Base-by-base conservation (phyloP, 1,140 invertebrate species). In the Acyrthosiphon pisum region DNA sequence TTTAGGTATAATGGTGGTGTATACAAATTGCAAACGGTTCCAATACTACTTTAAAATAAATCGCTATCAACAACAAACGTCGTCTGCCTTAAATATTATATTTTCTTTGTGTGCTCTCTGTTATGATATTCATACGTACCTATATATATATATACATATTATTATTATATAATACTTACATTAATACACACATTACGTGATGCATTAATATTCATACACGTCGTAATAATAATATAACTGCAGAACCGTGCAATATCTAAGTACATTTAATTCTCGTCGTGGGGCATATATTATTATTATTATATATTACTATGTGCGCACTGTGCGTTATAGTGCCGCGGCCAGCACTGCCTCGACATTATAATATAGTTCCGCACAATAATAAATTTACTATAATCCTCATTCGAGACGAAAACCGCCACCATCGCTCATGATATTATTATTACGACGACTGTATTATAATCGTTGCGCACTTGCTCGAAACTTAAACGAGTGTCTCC, bases 401-500 rank as follows among this genome's bases (percentile, higher is more conserved):
- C 44, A 44, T 91, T 76, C 14, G 41, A 91, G 53, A 91, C 90
- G 41, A 60, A 81, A 76, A 76, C 60, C 60, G 14, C 60, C n/a
- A 91, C 90, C 90, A 91, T 81, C 60, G 53, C 46, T 91, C 76
- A 46, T 91, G 23, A 76, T 83, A 76, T 37, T 89, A 68, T 23
- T n/a, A 76, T 22, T 18, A 53, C 50, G 50, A 53, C 60, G 14
- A n/a, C 60, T 76, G 60, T 76, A 76, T 83, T 41, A 83, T 41
- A 84, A 41, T 37, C 68, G 68, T 91, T 83, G 53, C 30, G 41
- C n/a, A 46, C 30, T 83, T 7, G 68, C 53, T 3, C 37, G 37
- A 68, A 60, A 90, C 56, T 87, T 91, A 46, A 91, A 91, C 56
- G 50, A 83, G 68, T 91, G 90, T 91, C 68, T 91, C 90, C 90